A percentile compares a stretch with the other conserved stretches of the same genome.
Conservation (phyloP, 2,797 vertebrate species). For the Melanotaenia nigrans region DNA sequence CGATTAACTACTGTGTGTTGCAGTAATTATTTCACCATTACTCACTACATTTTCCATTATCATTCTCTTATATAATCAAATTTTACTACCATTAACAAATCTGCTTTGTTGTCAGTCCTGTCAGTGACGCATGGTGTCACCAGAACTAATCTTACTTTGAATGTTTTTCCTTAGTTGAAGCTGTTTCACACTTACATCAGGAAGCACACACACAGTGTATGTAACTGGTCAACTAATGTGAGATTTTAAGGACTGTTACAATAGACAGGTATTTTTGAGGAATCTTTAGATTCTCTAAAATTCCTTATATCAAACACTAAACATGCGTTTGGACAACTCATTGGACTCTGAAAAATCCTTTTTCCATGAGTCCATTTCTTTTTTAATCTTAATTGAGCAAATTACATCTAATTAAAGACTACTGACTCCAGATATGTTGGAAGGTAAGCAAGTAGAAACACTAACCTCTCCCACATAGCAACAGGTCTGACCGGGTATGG, state of each 20-base stretch:
- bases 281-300: not conserved
- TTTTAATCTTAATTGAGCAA: not conserved
- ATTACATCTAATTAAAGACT: fast-evolving
- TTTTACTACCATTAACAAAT: too few relatives aligned
- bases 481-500: constrained; percentile 92
- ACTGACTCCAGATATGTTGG: fast-evolving
- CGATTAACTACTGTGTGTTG: too few relatives aligned
- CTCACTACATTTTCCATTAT: too few relatives aligned
- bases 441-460: not conserved
- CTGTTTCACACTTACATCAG: too few relatives aligned
- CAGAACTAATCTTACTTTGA: too few relatives aligned
- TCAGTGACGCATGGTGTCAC: too few relatives aligned
- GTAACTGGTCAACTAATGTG: too few relatives aligned
- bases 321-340: not conserved
- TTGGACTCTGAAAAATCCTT: not conserved
- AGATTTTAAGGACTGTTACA: not conserved
- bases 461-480: constrained; percentile 91
- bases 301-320: not conserved
- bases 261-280: not conserved
- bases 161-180: too few relatives aligned
- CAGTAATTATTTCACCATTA: not conserved
- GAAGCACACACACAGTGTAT: too few relatives aligned
- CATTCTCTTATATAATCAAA: too few relatives aligned
- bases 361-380: fast-evolving
- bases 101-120: too few relatives aligned